These are phyloP conservation scores for Hydrozoanthus tunicans DNA, from an alignment of 64 coral and sea anemone species.

Conservation along the genomic window DNA sequence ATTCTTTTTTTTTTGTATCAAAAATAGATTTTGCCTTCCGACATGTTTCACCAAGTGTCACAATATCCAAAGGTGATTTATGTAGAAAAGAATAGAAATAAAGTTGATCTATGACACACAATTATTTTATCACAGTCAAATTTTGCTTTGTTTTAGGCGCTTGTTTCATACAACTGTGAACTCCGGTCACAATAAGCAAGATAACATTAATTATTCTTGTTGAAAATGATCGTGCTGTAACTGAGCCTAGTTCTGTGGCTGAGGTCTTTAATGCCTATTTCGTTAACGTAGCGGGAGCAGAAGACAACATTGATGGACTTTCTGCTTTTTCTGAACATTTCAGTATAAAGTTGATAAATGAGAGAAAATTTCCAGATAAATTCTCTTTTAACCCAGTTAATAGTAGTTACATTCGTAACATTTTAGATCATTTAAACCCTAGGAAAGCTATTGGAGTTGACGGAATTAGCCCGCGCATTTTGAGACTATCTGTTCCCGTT, in stretches of 20 bases:
- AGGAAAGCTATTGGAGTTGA: constrained; percentile 32
- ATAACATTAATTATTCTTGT: too few species aligned
- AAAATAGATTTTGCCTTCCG: too few species aligned
- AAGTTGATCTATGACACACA: too few species aligned
- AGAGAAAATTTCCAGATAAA: background rate
- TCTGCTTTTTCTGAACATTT: background rate
- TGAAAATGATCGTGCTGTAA: background rate
- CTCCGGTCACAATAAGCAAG: too few species aligned
- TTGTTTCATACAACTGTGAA: too few species aligned
- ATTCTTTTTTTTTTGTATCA: too few species aligned
- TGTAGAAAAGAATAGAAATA: too few species aligned
- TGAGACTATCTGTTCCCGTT: constrained; percentile 22
- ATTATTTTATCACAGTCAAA: too few species aligned
- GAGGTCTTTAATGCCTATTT: constrained; percentile 29
- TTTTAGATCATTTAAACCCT: constrained; percentile 43
- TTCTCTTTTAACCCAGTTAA: constrained; percentile 14
- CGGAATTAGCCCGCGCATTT: constrained; percentile 27
- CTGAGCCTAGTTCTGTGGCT: background rate
- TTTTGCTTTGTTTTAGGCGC: too few species aligned
- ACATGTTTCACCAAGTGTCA: too few species aligned
- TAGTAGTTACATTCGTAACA: constrained; percentile 38
- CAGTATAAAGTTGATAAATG: background rate
- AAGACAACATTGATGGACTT: background rate
- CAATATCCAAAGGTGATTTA: too few species aligned
- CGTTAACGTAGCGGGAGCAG: background rate